These are phyloP conservation scores for Hozukius guyotensis DNA, from an alignment of 2,797 vertebrate species.

Conservation along the genomic window DNA sequence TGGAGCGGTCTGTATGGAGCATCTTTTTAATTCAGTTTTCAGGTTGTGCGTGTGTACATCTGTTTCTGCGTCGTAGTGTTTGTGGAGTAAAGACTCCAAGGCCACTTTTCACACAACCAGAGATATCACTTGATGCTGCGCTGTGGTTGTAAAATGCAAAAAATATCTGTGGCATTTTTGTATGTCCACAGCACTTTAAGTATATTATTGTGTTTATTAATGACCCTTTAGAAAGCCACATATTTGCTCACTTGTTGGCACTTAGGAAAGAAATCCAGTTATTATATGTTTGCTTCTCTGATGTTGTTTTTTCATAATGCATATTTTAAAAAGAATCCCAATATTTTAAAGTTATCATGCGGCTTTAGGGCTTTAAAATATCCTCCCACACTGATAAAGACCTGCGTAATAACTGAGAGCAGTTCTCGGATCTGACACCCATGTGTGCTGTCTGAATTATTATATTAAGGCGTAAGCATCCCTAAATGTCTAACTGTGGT, in stretches of 20 bases:
- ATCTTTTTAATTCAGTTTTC: slow-evolving; percentile 14
- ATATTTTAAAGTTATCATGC: not conserved
- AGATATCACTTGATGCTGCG: not conserved
- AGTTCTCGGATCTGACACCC: not conserved
- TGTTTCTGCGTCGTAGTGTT: not conserved
- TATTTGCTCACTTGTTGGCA: not conserved
- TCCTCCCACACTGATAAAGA: not conserved
- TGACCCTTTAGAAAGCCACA: not conserved
- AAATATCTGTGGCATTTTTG: not conserved
- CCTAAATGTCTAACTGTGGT: not conserved
- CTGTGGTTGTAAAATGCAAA: not conserved
- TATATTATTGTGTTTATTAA: not conserved
- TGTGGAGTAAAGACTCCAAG: not conserved
- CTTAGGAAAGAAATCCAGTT: not conserved
- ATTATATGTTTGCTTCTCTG: not conserved
- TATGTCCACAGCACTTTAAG: not conserved
- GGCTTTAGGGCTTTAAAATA: not conserved
- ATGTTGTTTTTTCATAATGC: not conserved
- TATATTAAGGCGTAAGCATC: not conserved
- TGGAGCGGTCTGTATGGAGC: slow-evolving; percentile 5
- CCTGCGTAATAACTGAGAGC: not conserved
- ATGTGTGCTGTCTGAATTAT: not conserved
- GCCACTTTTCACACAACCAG: not conserved
- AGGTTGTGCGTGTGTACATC: not conserved
- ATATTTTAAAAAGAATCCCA: not conserved